A percentile compares a stretch with the other conserved stretches of the same genome.
Evolutionary conservation across 2,888 invertebrate species (phyloP).

Genomic region (Fabriciana adippe): DNA sequence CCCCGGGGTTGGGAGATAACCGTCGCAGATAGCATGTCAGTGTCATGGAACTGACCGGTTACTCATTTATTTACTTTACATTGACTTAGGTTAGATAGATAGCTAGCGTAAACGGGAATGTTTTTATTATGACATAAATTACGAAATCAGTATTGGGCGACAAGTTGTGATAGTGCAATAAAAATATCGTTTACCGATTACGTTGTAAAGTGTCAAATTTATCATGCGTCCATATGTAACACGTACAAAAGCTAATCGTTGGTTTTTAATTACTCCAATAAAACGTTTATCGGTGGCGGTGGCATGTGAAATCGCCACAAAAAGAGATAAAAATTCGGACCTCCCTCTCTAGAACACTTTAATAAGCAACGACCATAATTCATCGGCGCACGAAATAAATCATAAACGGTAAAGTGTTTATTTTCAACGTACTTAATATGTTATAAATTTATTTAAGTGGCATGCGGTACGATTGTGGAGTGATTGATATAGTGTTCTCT

Average conservation of each 20-base stretch:
- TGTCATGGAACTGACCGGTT: conserved; percentile 73
- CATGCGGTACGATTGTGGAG: conserved; percentile 74
- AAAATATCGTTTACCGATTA: conserved; percentile 62
- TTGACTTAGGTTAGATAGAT: conserved; percentile 52
- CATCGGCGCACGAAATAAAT: conserved; percentile 78
- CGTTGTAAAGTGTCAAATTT: conserved; percentile 67
- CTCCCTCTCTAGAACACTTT: conserved; percentile 64
- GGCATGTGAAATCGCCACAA: conserved; percentile 72
- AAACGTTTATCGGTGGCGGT: conserved; percentile 75
- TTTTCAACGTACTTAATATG: conserved; percentile 81
- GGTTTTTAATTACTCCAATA: conserved; percentile 77
- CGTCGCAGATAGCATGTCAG: conserved; percentile 58
- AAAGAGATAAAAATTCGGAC: conserved; percentile 66
- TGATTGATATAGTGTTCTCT: conserved; percentile 79
- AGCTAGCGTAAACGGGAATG: conserved; percentile 39
- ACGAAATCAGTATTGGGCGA: conserved; percentile 54
- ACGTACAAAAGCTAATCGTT: conserved; percentile 68
- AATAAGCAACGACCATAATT: conserved; percentile 75
- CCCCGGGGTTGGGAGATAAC: conserved; percentile 63
- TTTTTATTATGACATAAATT: conserved; percentile 45
- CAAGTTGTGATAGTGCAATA: conserved; percentile 57
- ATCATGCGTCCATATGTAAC: conserved; percentile 68
- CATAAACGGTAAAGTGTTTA: conserved; percentile 81
- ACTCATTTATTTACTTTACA: conserved; percentile 55
- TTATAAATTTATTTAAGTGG: conserved; percentile 82